A percentile compares a stretch with the other conserved stretches of the same genome.
Evolutionary conservation across 2,113 vertebrate genomes (phyloP).

Genomic region (Tautogolabrus adspersus): DNA sequence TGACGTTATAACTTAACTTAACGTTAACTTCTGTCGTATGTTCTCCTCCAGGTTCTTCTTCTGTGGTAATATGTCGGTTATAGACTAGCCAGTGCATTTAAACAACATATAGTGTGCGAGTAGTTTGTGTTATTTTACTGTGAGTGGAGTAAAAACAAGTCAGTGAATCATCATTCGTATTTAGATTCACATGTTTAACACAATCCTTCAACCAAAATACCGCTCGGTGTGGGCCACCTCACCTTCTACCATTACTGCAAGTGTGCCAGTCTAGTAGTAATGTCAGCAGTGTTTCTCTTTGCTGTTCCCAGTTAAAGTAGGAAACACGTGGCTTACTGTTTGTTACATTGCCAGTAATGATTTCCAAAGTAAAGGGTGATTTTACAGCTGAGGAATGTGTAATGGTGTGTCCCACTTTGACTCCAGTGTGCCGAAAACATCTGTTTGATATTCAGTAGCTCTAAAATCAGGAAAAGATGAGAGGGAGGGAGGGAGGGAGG

Average conservation of each 20-base stretch:
- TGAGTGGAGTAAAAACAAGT: slow-evolving; percentile 1
- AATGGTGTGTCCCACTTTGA: slow-evolving; percentile 29
- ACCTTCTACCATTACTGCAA: neutral
- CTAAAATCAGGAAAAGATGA: slow-evolving; percentile 43
- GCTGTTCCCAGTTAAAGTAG: neutral
- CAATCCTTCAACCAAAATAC: neutral
- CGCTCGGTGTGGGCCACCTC: neutral
- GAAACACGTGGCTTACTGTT: slow-evolving; percentile 35
- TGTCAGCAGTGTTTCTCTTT: slow-evolving; percentile 2
- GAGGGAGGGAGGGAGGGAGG: neutral
- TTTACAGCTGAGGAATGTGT: slow-evolving; percentile 48
- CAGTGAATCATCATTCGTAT: neutral
- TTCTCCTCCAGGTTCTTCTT: slow-evolving; percentile 1
- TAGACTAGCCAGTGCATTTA: neutral
- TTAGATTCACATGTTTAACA: neutral
- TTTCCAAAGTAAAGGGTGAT: slow-evolving; percentile 23
- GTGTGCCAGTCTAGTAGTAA: neutral
- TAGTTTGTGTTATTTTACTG: neutral
- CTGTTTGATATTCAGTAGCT: slow-evolving; percentile 72
- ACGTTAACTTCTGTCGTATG: neutral
- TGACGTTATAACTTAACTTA: neutral
- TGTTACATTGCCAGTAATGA: slow-evolving; percentile 6
- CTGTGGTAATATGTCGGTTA: neutral
- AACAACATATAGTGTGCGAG: neutral
- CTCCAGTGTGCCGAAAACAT: slow-evolving; percentile 51